These are phyloP conservation scores for Cyanocitta stelleri DNA, from an alignment of 2,113 vertebrate species.

Conservation along the genomic window DNA sequence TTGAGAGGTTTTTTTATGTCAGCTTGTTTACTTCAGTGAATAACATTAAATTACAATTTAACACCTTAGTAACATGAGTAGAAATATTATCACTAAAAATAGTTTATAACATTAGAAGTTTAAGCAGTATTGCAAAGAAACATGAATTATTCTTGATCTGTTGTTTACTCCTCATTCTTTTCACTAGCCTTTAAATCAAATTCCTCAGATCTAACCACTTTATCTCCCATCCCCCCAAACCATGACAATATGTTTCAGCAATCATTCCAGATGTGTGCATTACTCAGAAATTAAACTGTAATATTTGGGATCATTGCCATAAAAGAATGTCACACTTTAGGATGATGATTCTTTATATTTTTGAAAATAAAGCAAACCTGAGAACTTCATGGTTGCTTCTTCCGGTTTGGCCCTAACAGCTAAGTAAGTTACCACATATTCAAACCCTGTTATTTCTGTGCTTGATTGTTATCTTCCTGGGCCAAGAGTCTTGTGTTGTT, in stretches of 20 bases:
- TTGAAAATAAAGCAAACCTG: not conserved
- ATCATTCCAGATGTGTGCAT: not conserved
- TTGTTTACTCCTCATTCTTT: not conserved
- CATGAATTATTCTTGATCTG: not conserved
- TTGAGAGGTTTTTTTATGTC: not conserved
- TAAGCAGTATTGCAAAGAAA: not conserved
- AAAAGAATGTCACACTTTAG: not conserved
- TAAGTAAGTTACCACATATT: not conserved
- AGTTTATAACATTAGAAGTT: not conserved
- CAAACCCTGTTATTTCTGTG: not conserved
- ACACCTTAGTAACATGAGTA: not conserved
- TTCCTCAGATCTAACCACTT: not conserved
- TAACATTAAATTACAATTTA: constrained; percentile 5
- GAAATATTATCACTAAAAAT: constrained; percentile 36
- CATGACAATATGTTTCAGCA: not conserved
- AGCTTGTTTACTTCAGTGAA: constrained; percentile 29
- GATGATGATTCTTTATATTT: not conserved
- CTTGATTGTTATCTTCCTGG: not conserved
- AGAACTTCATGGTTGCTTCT: not conserved
- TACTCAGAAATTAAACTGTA: not conserved
- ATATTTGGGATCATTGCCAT: not conserved
- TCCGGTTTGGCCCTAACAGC: not conserved
- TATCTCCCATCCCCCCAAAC: not conserved
- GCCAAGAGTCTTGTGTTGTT: not conserved
- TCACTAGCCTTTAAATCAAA: not conserved